Conservation (phyloP, 2,113 vertebrate genomes). For the Campylomormyrus tamandua region DNA sequence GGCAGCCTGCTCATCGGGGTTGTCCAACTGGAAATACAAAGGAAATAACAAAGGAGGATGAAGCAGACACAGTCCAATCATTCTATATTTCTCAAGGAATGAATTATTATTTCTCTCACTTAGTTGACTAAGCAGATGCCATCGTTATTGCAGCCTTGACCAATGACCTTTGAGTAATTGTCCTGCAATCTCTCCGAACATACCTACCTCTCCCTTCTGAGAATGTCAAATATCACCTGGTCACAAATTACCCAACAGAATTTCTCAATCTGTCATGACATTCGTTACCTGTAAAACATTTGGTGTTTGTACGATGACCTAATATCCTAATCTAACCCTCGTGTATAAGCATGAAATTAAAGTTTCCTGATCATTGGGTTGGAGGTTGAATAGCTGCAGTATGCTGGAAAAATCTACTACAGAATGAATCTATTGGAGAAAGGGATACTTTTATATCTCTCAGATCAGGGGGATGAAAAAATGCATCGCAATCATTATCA, state of each 20-base stretch:
- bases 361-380: background rate
- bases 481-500: background rate
- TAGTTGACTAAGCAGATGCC: background rate
- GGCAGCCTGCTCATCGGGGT: conserved; percentile 93
- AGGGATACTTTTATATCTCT: background rate
- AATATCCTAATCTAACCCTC: background rate
- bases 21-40: conserved; percentile 78
- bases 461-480: background rate
- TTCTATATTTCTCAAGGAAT: background rate
- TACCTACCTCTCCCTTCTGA: background rate
- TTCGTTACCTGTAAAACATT: background rate
- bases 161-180: background rate
- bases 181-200: background rate
- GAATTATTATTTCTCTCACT: background rate
- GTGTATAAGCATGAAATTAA: background rate
- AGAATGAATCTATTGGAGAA: background rate
- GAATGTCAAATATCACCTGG: background rate
- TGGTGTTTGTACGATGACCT: background rate
- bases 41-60: background rate
- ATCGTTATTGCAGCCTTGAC: background rate
- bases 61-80: background rate
- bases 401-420: background rate
- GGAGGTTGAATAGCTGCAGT: background rate
- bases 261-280: background rate
- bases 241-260: background rate